Evolutionary conservation across 1,140 invertebrate species (phyloP), one percentile per base, ranked within the genome.

Genomic region (Laupala kohalensis): DNA sequence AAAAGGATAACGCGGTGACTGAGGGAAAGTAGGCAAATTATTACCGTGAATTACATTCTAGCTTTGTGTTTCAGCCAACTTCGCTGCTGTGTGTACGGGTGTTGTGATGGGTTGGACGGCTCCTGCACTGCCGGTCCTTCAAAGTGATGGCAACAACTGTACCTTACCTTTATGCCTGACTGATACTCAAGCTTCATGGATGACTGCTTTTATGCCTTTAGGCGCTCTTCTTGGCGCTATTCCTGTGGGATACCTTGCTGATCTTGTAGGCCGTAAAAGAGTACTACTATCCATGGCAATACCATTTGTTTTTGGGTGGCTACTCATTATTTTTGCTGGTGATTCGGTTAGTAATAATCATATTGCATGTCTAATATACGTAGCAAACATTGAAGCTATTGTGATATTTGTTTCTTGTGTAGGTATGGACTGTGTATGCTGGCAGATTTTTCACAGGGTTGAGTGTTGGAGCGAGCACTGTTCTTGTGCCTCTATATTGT

Each of bases 321-420:
- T 78, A 3, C 64, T 77, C 19, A 78, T 82, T 28, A 75, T 77
- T 65, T 77, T 77, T 74, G 62, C 77, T 12, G 63, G 29, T 9
- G 30, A 69, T 24, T 62, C 28, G 68, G 68, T 69, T 12, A 37
- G 53, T 53, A 13, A 29, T 15, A 6, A 6, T 69, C 68, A 3
- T 69, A 27, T 13, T 13, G 4, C 9, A n/a, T n/a, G 94, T 96
- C 75, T 9, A 4, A 53, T 80, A 78, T 13, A 53, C 1, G 37
- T 53, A 19, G 9, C 37, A 53, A 13, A 13, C 37, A 19, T 53
- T 53, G 37, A 53, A 53, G 19, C 37, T 13, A 53, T 13, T 53
- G 37, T 53, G n/a, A 23, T 67, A 67, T 23, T 6, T n/a, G 6
- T 67, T 23, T 73, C 73, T 69, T 27, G 77, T 75, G 25, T 75